phyloP scores from a whole-genome alignment of 2,113 vertebrate species.

The Entomyzon cyanotis region DNA sequence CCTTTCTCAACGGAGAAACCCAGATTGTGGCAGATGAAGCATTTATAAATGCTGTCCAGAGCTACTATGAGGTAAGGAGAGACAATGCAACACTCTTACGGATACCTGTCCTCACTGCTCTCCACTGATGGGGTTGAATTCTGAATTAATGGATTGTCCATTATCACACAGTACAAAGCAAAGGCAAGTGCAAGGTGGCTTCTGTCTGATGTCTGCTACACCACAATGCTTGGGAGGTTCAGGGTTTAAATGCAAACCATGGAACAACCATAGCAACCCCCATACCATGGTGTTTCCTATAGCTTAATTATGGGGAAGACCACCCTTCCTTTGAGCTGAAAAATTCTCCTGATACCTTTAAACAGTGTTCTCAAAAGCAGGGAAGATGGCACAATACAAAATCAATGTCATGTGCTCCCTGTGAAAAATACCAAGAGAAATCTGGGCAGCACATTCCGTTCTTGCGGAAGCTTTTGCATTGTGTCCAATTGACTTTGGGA shows the following conservation, averaged over 20 bases:
- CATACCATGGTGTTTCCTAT: background rate
- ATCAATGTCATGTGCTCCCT: background rate
- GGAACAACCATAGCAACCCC: background rate
- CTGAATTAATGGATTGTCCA: background rate
- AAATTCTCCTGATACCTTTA: background rate
- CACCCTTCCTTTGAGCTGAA: background rate
- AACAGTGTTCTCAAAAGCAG: background rate
- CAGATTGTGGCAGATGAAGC: constrained; percentile 98
- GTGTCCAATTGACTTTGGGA: background rate
- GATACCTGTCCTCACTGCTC: background rate
- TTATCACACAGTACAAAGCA: background rate
- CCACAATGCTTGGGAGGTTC: background rate
- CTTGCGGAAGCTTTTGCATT: background rate
- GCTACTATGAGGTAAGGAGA: constrained; percentile 92
- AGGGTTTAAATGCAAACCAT: background rate
- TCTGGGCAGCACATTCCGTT: background rate
- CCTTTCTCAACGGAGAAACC: constrained; percentile 95
- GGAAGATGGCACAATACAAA: background rate
- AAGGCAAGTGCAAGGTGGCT: background rate
- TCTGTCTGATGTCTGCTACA: background rate
- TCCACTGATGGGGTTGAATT: background rate
- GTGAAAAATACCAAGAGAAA: background rate
- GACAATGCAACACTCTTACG: background rate
- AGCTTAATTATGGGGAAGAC: background rate
- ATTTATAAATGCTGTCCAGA: constrained; percentile 98